Evolutionary conservation across 2,797 vertebrate genomes (phyloP).

Genomic region (Sphenodon punctatus): DNA sequence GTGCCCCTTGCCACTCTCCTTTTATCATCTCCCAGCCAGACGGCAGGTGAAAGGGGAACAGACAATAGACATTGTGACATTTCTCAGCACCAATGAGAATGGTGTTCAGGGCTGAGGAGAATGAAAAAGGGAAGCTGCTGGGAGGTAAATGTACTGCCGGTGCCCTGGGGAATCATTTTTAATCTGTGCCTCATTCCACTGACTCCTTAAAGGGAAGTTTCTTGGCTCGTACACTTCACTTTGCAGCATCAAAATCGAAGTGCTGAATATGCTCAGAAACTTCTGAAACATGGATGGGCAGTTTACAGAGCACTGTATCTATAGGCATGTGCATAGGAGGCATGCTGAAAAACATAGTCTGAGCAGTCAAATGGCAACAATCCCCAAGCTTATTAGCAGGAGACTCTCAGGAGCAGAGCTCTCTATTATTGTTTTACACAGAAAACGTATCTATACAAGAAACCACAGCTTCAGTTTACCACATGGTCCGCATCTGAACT

Average conservation of each 20-base stretch:
- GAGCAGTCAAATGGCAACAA: no score
- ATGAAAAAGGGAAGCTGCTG: not conserved
- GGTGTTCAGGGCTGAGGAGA: not conserved
- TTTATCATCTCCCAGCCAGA: not conserved
- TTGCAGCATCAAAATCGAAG: not conserved
- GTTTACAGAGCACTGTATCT: no score
- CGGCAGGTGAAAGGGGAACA: not conserved
- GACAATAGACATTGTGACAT: not conserved
- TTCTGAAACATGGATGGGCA: no score
- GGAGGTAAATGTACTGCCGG: fast-evolving
- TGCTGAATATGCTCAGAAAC: no score
- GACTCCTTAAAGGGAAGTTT: not conserved
- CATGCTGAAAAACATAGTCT: no score
- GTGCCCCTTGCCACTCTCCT: not conserved
- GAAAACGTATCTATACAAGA: no score
- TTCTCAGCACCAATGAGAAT: not conserved
- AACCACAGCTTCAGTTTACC: no score
- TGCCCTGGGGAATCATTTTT: not conserved
- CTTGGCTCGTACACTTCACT: not conserved
- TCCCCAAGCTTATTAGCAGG: no score
- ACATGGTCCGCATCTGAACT: no score
- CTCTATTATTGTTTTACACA: no score
- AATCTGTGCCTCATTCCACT: not conserved
- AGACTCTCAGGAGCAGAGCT: no score
- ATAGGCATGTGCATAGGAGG: no score